Conservation (phyloP, 35 echinoderm and acorn worm genomes). For the Ptychodera flava region DNA sequence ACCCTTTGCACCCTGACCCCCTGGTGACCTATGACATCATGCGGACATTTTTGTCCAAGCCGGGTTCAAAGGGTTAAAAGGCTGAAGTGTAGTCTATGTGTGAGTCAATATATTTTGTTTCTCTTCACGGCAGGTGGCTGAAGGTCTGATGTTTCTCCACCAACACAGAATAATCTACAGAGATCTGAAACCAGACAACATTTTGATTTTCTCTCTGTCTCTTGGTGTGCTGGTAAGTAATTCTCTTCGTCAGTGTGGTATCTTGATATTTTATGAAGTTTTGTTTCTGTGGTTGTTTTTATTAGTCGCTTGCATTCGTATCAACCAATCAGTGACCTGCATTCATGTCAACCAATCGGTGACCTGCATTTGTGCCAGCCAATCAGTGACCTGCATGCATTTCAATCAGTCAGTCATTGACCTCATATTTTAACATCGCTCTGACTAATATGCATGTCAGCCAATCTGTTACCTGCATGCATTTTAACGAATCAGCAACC, state of each 20-base stretch:
- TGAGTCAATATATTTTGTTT: too few species aligned
- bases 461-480: not conserved
- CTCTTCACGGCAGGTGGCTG: conserved; percentile 64
- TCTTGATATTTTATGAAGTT: too few species aligned
- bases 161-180: conserved; percentile 88
- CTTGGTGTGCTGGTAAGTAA: conserved; percentile 57
- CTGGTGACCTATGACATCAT: too few species aligned
- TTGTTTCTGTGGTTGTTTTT: not conserved
- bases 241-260: not conserved
- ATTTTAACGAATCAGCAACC: too few species aligned
- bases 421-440: not conserved
- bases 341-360: not conserved
- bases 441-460: not conserved
- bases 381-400: not conserved
- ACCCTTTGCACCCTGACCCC: too few species aligned
- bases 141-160: conserved; percentile 85
- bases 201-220: conserved; percentile 82
- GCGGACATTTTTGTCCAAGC: too few species aligned
- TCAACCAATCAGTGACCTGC: not conserved
- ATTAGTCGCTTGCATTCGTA: not conserved
- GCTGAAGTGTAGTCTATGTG: too few species aligned
- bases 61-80: too few species aligned
- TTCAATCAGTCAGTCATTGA: not conserved
- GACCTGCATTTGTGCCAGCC: not conserved
- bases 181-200: conserved; percentile 96